Evolutionary conservation across 2,797 vertebrate species (phyloP), one percentile per base, ranked within the genome.

Genomic region (Menidia menidia): DNA sequence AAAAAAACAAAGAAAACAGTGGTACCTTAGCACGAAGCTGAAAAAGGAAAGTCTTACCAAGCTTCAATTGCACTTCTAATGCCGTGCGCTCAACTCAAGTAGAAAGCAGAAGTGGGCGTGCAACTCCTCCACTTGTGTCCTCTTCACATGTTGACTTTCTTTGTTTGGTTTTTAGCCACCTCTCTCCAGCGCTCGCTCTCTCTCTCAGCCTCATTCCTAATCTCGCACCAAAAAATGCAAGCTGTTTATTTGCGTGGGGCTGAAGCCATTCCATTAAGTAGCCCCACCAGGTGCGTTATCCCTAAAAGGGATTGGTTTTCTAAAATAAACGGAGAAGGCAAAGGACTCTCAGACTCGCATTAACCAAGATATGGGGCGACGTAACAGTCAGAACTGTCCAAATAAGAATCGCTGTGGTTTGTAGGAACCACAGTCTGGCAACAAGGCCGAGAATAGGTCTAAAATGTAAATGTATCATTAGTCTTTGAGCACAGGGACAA

Each of bases 211-310:
- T 80, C 72, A 10, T 80, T 83, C 80, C 82, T 90, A 89, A 91
- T 92, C 88, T 95, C 94, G 92, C 94, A 92, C 83, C 91, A 94
- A 95, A 48, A 96, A 96, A 95, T 91, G 94, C 95, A 92, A 95
- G 95, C 96, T 96, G 96, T 97, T 98, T 98, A 97, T 96, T 96
- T 97, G 95, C 93, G 92, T 92, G 95, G 94, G 92, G 95, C 96
- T 96, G 94, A 96, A 97, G 95, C 94, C 95, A 93, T 95, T 96
- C 96, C 96, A 95, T 96, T 94, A 93, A 96, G 94, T 93, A 94
- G 93, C 78, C 93, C 91, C 94, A 95, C 94, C 91, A 94, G 93
- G 93, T 94, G 89, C 90, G 92, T 92, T 85, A 92, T 92, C 90
- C 92, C 88, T 93, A 89, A 93, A 92, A 19, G 90, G 90, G 92